Base-by-base conservation (phyloP, 1,140 invertebrate genomes). In the Eriosoma lanigerum region DNA sequence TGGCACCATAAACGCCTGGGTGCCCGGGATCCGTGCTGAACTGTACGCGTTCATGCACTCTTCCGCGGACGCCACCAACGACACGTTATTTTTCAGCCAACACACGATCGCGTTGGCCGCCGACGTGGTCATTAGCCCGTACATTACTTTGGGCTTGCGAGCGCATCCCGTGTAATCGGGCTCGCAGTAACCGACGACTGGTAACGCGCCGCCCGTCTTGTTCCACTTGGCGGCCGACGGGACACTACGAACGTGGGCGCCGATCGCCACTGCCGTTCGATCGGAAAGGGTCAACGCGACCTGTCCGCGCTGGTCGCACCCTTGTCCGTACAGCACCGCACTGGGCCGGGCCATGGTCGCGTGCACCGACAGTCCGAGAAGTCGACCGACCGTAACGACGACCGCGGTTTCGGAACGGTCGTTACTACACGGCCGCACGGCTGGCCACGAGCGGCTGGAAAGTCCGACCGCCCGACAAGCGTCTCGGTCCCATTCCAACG, bases 31-130 rank as follows among this genome's bases (percentile, higher is more conserved):
- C 3, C 32, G 6, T 12, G 12, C 32, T 3, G 29, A n/a, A 13
- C 12, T n/a, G n/a, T 58, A 75, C 12, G 21, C 29, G 32, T 44
- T 44, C 52, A 58, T 26, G 52, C 72, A 75, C n/a, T 56, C 52
- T 29, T 46, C n/a, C 48, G 19, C n/a, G 13, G 70, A 73, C 17
- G 24, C 17, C 24, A 38, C 15, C 48, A 73, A 9, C 1, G 15
- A 24, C 26, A 73, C 29, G 24, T 52, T 38, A 38, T 8, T 54
- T 13, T 12, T 54, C 26, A 73, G 15, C 46, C 70, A 54, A n/a
- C 15, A 17, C 2, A 56, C 17, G 26, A n/a, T 50, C 1, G 4
- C 4, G 19, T 9, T 73, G 50, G 50, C 46, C 10, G 19, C 1
- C 19, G 48, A 73, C 26, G n/a, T 19, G 9, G 48, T n/a, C 26